Conservation (phyloP, 2,797 vertebrate species). For the Euphonia xanthogaster region DNA sequence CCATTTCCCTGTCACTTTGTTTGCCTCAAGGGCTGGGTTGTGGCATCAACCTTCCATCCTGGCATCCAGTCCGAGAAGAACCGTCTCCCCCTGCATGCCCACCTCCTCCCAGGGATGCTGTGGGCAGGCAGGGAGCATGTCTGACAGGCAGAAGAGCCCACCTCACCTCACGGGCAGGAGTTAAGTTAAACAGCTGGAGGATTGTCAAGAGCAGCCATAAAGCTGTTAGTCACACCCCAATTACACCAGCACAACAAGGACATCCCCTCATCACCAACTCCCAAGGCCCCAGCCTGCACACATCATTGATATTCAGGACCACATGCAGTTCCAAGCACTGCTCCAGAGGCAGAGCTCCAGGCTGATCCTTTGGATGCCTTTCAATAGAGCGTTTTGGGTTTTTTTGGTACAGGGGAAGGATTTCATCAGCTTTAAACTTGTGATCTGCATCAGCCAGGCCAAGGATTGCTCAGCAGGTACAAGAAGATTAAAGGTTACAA, state of each 20-base stretch:
- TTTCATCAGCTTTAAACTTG: slow-evolving; percentile 38
- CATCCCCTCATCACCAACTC: not conserved
- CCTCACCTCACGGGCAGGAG: not conserved
- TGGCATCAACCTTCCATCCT: not conserved
- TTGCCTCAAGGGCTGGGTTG: not conserved
- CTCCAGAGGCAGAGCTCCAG: not conserved
- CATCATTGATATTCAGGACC: not conserved
- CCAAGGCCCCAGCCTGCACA: not conserved
- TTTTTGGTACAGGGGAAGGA: not conserved
- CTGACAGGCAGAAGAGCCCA: not conserved
- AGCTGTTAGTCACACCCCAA: slow-evolving; percentile 29
- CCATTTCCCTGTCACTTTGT: not conserved
- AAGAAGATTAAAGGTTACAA: slow-evolving; percentile 21
- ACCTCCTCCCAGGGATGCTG: not conserved
- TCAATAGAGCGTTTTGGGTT: not conserved
- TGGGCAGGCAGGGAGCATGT: not conserved
- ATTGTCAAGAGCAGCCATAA: slow-evolving; percentile 8
- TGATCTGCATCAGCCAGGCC: slow-evolving; percentile 12
- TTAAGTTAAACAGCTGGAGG: not conserved
- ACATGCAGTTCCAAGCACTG: not conserved
- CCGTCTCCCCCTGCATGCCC: not conserved
- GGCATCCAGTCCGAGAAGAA: not conserved
- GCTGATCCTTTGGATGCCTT: slow-evolving; percentile 28
- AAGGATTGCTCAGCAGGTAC: not conserved
- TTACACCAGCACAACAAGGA: slow-evolving; percentile 22